Conservation (phyloP, 2,113 vertebrate genomes). For the Terrapene triunguis region DNA sequence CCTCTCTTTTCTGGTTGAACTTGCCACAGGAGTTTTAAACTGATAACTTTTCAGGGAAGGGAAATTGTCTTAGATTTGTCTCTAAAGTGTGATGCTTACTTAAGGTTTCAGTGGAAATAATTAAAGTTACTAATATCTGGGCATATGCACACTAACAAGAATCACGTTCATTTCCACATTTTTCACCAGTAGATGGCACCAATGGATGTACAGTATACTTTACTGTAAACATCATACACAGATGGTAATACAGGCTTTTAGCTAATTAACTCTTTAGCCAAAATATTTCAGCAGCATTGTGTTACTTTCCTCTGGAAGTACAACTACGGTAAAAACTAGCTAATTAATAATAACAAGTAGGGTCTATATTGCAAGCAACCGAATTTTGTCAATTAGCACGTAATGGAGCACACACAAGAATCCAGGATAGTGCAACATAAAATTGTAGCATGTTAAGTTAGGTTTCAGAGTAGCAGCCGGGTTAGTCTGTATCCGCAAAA, state of each 20-base stretch:
- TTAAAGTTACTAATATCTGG: neutral
- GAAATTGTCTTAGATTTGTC: neutral
- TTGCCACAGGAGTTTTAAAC: neutral
- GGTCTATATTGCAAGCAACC: neutral
- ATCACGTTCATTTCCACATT: neutral
- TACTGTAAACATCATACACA: neutral
- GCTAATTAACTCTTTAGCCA: neutral
- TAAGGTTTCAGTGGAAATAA: neutral
- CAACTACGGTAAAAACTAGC: accelerated
- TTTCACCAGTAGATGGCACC: neutral
- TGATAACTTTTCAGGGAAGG: neutral
- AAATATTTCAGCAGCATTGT: neutral
- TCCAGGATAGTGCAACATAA: neutral
- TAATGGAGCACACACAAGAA: neutral
- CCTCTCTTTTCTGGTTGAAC: neutral
- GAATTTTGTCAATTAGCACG: neutral
- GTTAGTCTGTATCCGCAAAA: too few relatives aligned
- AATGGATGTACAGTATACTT: neutral
- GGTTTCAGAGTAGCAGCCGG: too few relatives aligned
- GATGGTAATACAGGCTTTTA: neutral
- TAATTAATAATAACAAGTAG: neutral
- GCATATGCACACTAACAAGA: neutral
- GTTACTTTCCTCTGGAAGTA: neutral
- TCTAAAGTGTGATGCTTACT: neutral
- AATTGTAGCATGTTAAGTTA: neutral